Conservation (phyloP, 2,888 invertebrate species). For the Torymus auratus region DNA sequence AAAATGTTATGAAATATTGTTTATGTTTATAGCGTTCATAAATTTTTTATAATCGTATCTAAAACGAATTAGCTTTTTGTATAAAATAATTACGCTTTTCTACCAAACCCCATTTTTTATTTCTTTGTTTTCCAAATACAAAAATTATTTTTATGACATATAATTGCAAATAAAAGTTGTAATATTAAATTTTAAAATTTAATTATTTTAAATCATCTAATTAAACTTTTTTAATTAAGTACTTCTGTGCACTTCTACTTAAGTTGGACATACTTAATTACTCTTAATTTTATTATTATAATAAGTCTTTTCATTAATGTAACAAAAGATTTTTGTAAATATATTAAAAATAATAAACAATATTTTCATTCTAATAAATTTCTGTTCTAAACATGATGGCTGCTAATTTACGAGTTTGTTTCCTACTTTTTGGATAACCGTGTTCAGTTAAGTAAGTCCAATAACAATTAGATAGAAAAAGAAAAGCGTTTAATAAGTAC, state of each 20-base stretch:
- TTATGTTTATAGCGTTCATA: constrained; percentile 54
- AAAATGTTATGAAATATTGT: constrained; percentile 57
- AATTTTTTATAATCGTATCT: constrained; percentile 56
- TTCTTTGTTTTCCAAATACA: constrained; percentile 39
- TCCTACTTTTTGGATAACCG: no score
- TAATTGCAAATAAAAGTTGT: constrained; percentile 54
- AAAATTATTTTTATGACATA: constrained; percentile 54
- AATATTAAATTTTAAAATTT: constrained; percentile 32
- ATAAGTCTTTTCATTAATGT: constrained; percentile 5
- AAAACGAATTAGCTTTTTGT: constrained; percentile 52
- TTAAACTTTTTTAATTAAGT: constrained; percentile 32
- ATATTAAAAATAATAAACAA: constrained; percentile 46
- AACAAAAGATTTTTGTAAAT: constrained; percentile 53
- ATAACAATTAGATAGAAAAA: no score
- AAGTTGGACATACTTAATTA: constrained; percentile 28
- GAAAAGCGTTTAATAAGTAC: no score
- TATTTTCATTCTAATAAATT: constrained; percentile 52
- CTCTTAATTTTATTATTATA: no score
- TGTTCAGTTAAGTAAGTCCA: no score
- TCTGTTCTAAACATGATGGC: no score
- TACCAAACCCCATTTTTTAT: constrained; percentile 34
- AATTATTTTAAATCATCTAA: constrained; percentile 29
- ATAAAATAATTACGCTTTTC: constrained; percentile 44
- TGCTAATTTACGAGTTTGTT: no score
- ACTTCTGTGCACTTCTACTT: constrained; percentile 50